A percentile compares a stretch with the other conserved stretches of the same genome.
These are phyloP conservation scores for Gallinago nigripennis DNA, from an alignment of 2,797 vertebrate species.

Conservation along the genomic window DNA sequence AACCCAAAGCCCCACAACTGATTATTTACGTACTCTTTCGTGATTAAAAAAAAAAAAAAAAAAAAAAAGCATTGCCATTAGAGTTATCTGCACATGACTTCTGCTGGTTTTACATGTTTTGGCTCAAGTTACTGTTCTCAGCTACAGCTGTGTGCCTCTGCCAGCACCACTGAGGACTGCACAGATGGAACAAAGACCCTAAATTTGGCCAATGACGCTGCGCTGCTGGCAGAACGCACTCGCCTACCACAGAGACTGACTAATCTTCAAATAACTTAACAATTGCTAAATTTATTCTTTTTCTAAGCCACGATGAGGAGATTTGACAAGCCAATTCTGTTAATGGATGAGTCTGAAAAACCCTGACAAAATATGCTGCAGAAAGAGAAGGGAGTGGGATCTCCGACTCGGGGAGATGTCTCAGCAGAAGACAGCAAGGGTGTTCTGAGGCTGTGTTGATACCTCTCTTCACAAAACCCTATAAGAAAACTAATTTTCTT, in stretches of 20 bases:
- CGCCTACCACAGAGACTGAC: background rate
- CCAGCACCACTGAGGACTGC: background rate
- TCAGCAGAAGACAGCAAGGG: background rate
- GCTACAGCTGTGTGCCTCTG: background rate
- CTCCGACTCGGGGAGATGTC: background rate
- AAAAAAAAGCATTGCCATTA: background rate
- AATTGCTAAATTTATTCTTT: slow-evolving; percentile 17
- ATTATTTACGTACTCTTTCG: background rate
- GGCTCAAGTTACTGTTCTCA: background rate
- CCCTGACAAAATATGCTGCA: slow-evolving; percentile 12
- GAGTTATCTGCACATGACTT: background rate
- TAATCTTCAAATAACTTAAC: slow-evolving; percentile 10
- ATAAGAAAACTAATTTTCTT: background rate
- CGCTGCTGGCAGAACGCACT: background rate
- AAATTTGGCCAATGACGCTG: background rate
- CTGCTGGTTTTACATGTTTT: background rate
- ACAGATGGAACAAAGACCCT: background rate
- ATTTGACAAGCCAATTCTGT: slow-evolving; percentile 27
- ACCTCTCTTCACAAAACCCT: background rate
- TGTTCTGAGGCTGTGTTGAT: background rate
- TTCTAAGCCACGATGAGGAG: background rate
- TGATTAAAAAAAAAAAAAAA: background rate
- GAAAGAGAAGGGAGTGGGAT: background rate
- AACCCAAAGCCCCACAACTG: background rate
- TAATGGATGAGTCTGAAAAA: background rate